phyloP scores from a whole-genome alignment of 1,140 invertebrate genomes.

The Aphis craccivora region DNA sequence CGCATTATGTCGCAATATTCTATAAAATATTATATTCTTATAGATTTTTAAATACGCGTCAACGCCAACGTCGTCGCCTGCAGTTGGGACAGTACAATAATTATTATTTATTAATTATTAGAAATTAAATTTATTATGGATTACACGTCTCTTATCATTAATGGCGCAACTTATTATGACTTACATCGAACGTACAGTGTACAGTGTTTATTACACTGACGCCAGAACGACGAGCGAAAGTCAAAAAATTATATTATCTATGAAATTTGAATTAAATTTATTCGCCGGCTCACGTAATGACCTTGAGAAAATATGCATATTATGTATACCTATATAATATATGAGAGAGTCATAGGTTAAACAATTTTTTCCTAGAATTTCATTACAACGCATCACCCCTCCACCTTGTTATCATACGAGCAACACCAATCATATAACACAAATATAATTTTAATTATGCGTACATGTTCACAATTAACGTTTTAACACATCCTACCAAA shows the following conservation, averaged over 20 bases:
- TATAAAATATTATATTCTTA: not conserved
- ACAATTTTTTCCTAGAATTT: constrained; percentile 34
- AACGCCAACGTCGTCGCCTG: not conserved
- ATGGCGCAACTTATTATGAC: not conserved
- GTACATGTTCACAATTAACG: not conserved
- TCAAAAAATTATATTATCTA: constrained; percentile 21
- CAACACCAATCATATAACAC: not conserved
- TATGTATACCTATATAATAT: not conserved
- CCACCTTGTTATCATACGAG: too few species aligned
- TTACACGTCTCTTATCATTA: constrained; percentile 4
- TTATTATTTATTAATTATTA: not conserved
- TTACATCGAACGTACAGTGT: not conserved
- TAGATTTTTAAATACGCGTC: not conserved
- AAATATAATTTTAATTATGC: not conserved
- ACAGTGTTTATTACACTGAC: not conserved
- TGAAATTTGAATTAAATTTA: constrained; percentile 4
- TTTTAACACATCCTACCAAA: not conserved
- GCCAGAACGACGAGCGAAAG: not conserved
- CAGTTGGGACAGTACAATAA: not conserved
- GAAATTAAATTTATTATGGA: constrained; percentile 10
- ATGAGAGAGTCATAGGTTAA: constrained; percentile 35
- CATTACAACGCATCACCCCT: not conserved
- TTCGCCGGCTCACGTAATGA: not conserved
- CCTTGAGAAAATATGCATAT: constrained; percentile 32
- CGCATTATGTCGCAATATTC: not conserved